Base-by-base conservation (phyloP, 2,888 invertebrate species). In the Lobophora halterata region DNA sequence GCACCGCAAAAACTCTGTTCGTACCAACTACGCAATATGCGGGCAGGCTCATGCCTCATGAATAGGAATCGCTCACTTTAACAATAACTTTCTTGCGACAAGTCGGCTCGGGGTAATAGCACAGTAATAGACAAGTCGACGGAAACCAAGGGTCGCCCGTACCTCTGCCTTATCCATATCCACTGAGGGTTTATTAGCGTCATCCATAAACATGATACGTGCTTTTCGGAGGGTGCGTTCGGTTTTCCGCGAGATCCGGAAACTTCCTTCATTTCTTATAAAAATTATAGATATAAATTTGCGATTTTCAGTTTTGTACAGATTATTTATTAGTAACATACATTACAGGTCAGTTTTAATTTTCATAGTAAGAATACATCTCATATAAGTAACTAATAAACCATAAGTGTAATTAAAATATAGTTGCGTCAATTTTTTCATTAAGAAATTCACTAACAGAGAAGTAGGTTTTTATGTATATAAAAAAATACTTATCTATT, bases 11-110 rank as follows among this genome's bases (percentile, higher is more conserved):
- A 43, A 40, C 34, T 38, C 25, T 17, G 29, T 25, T 28, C 36
- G 44, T 43, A 49, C 41, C 48, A 45, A 30, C 43, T 35, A 37
- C 57, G 58, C 65, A 61, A 63, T 62, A 58, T 58, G 60, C 55
- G 58, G 48, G 46, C 45, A 47, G 13, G 52, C 58, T 56, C 53
- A 58, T 58, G 36, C 70, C 73, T 61, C 70, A 71, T 78, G 82
- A 81, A 82, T 82, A 82, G 83, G 81, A 82, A 83, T 82, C 78
- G 70, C 63, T 67, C 60, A 64, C 68, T 74, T 69, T 58, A 65
- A 62, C 69, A 71, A 71, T 75, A 75, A 76, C 64, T 73, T 71
- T 69, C 65, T 49, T 55, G 56, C 55, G 54, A 55, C 52, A 56
- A 52, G 35, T 48, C 56, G 46, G 52, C 52, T 57, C 58, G 51